Conservation (phyloP, 1,140 invertebrate species). For the Trigoniulus corallinus region DNA sequence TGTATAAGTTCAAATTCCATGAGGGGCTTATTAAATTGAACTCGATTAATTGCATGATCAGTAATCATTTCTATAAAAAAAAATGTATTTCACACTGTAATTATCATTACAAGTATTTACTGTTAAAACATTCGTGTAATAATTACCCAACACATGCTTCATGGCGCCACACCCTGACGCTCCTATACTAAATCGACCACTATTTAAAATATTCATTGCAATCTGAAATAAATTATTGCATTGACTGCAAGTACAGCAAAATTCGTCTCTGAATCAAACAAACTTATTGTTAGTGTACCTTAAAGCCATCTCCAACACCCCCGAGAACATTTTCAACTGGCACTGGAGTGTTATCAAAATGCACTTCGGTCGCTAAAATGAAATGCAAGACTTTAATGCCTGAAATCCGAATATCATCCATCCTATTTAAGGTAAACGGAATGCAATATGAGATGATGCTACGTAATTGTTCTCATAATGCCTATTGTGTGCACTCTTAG, state of each 20-base stretch:
- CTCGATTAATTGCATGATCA: slow-evolving; percentile 16
- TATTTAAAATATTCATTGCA: slow-evolving; percentile 7
- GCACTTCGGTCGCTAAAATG: slow-evolving; percentile 25
- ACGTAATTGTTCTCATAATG: background rate
- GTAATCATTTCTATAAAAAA: slow-evolving; percentile 1
- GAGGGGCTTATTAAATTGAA: slow-evolving; percentile 27
- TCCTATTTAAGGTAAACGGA: too few species aligned
- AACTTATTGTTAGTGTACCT: slow-evolving; percentile 13
- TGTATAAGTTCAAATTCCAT: slow-evolving; percentile 37
- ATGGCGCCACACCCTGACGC: slow-evolving; percentile 26
- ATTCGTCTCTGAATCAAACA: background rate
- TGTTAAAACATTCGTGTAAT: background rate
- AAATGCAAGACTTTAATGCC: too few species aligned
- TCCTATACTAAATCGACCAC: slow-evolving; percentile 20
- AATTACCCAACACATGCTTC: slow-evolving; percentile 22
- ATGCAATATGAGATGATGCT: background rate
- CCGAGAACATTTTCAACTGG: slow-evolving; percentile 37
- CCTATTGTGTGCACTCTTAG: too few species aligned
- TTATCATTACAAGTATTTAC: too few species aligned
- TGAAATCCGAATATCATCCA: too few species aligned
- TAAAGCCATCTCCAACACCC: slow-evolving; percentile 15
- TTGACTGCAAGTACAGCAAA: background rate
- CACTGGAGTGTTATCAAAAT: slow-evolving; percentile 37
- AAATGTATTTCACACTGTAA: slow-evolving; percentile 15
- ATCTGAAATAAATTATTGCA: slow-evolving; percentile 12